Evolutionary conservation across 2,888 invertebrate species (phyloP).

Genomic region (Cephus spinipes): DNA sequence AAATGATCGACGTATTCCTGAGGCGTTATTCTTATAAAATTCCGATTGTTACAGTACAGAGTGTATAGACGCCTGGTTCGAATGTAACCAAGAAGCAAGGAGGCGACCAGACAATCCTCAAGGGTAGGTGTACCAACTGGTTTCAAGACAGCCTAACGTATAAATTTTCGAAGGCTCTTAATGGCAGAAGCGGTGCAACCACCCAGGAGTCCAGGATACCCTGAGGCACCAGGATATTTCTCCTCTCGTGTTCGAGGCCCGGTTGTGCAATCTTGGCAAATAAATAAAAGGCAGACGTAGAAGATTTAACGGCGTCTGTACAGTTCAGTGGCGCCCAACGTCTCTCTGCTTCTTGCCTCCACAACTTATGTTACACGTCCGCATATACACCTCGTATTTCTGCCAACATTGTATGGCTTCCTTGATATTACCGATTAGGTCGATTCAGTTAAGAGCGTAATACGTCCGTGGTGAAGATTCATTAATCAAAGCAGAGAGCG

Average conservation of each 20-base stretch:
- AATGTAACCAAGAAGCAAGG: not conserved
- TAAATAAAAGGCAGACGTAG: conserved; percentile 1
- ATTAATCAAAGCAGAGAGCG: not conserved
- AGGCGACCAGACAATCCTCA: not conserved
- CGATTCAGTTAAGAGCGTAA: not conserved
- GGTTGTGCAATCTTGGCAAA: conserved; percentile 1
- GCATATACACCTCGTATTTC: not conserved
- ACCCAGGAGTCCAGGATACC: conserved; percentile 7
- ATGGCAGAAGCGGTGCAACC: conserved; percentile 8
- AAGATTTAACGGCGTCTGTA: conserved; percentile 3
- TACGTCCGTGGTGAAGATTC: not conserved
- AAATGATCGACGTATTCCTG: not conserved
- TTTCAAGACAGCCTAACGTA: not conserved
- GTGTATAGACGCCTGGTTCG: not conserved
- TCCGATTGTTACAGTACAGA: not conserved
- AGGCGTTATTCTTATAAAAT: not conserved
- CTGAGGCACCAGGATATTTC: not conserved
- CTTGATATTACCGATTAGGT: not conserved
- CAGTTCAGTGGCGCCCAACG: conserved; percentile 4
- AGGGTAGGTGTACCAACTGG: conserved; percentile 3
- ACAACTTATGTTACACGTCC: not conserved
- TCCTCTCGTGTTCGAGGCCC: not conserved
- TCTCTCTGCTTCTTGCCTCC: not conserved
- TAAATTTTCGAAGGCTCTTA: conserved; percentile 4
- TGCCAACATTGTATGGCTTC: not conserved